Evolutionary conservation across 1,140 invertebrate species (phyloP).

Genomic region (Coboldia fuscipes): DNA sequence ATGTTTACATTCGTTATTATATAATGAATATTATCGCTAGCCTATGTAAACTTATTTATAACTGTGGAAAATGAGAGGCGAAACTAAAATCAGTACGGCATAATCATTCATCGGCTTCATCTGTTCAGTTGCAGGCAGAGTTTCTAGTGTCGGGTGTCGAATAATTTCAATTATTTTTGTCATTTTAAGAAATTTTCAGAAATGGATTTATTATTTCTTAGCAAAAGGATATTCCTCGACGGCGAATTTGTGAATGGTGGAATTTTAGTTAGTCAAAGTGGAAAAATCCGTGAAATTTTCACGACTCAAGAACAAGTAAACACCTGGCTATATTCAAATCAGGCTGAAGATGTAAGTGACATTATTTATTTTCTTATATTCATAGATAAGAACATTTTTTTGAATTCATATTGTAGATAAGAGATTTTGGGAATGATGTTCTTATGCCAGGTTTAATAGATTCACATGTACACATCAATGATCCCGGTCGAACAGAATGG

Average conservation of each 20-base stretch:
- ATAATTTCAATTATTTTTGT: no score
- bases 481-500: constrained; percentile 56
- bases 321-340: constrained; percentile 15
- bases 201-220: constrained; percentile 19
- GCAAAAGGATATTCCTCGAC: constrained; percentile 16
- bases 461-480: constrained; percentile 72
- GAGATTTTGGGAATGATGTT: constrained; percentile 33
- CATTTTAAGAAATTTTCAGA: no score
- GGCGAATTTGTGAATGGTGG: constrained; percentile 10
- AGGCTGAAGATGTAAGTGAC: constrained; percentile 12
- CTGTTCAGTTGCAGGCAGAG: no score
- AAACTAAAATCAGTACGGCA: no score
- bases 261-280: constrained; percentile 16
- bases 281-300: constrained; percentile 13
- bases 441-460: constrained; percentile 69
- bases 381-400: neutral
- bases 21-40: no score
- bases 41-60: no score
- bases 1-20: no score
- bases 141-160: no score
- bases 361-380: constrained; percentile 2
- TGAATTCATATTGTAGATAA: constrained; percentile 17
- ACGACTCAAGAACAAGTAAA: constrained; percentile 14
- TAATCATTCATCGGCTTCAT: no score
- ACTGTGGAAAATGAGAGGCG: no score